Conservation (phyloP, 2,797 vertebrate species). For the Pogoniulus pusillus region DNA sequence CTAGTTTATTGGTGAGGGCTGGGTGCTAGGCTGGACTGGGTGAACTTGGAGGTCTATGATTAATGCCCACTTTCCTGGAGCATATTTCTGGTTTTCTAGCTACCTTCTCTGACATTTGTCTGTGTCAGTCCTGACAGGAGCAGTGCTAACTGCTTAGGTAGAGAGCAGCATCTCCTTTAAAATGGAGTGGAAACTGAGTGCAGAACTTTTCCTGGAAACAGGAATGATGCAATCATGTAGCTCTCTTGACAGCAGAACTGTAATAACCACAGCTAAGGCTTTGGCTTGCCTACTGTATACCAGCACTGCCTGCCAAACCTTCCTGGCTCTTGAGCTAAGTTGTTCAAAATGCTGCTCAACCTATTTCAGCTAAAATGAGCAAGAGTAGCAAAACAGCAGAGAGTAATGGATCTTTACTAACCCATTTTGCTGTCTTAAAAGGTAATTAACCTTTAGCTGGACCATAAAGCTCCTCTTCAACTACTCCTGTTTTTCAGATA, state of each 20-base stretch:
- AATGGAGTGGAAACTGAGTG: not conserved
- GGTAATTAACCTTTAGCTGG: conserved; percentile 29
- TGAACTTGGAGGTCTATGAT: no score
- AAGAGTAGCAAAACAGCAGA: not conserved
- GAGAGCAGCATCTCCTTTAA: not conserved
- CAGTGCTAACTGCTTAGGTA: not conserved
- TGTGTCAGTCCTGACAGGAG: not conserved
- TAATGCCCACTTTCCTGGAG: not conserved
- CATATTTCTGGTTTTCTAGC: not conserved
- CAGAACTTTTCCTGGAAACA: not conserved
- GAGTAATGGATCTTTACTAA: conserved; percentile 7
- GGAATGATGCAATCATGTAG: not conserved
- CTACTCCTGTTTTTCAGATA: not conserved
- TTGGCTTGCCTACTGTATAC: not conserved
- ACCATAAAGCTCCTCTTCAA: not conserved
- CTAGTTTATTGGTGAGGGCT: no score
- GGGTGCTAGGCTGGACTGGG: no score
- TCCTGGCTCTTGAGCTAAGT: not conserved
- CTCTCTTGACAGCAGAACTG: not conserved
- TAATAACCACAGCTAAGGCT: not conserved
- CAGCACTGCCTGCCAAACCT: not conserved
- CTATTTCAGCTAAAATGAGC: not conserved
- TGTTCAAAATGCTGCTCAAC: not conserved
- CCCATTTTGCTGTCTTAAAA: not conserved
- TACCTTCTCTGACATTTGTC: not conserved